Evolutionary conservation across 2,888 invertebrate species (phyloP).

Genomic region (Machimus atricapillus): DNA sequence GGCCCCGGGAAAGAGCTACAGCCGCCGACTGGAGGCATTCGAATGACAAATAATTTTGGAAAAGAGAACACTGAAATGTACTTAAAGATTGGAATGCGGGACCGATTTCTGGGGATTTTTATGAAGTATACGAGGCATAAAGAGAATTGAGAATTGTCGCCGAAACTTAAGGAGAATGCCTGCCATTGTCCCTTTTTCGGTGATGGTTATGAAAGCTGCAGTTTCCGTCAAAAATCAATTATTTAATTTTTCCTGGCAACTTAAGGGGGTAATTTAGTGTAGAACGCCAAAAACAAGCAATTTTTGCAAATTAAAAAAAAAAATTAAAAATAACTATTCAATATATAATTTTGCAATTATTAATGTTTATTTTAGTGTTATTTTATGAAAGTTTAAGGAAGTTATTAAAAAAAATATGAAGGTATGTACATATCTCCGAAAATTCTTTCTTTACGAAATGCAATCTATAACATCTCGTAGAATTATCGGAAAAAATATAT

Average conservation of each 20-base stretch:
- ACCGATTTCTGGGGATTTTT: background rate
- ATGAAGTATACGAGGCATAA: slow-evolving; percentile 4
- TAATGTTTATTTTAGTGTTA: too few species aligned
- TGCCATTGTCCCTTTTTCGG: background rate
- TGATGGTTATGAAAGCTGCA: background rate
- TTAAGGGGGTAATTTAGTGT: background rate
- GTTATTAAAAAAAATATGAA: too few species aligned
- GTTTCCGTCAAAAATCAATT: background rate
- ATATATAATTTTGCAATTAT: too few species aligned
- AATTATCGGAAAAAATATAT: too few species aligned
- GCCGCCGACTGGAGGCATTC: slow-evolving; percentile 11
- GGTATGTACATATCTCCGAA: too few species aligned
- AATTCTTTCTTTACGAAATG: too few species aligned
- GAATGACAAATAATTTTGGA: slow-evolving; percentile 37
- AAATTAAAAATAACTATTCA: too few species aligned
- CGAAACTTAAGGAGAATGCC: background rate
- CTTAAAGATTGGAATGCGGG: slow-evolving; percentile 35
- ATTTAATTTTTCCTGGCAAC: background rate
- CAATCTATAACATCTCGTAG: too few species aligned
- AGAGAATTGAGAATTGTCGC: background rate
- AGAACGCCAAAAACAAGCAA: too few species aligned
- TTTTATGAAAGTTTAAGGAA: too few species aligned
- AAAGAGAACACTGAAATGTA: slow-evolving; percentile 36
- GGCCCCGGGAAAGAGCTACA: slow-evolving; percentile 16
- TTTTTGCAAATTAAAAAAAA: too few species aligned